Conservation (phyloP, 2,888 invertebrate genomes). For the Biston betularia region DNA sequence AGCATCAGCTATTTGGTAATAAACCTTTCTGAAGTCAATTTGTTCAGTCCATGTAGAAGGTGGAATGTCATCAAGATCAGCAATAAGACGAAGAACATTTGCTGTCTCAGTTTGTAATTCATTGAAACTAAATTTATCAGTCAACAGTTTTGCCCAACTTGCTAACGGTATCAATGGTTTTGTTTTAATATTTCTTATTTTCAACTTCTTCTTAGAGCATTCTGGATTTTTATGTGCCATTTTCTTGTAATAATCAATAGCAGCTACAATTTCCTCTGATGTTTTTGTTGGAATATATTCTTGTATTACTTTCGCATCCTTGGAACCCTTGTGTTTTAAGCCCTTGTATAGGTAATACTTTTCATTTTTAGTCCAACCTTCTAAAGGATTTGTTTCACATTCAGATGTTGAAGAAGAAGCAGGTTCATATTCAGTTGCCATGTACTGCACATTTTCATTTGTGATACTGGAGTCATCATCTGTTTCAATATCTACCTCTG, state of each 20-base stretch:
- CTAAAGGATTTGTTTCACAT: conserved; percentile 27
- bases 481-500: not conserved
- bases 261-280: conserved; percentile 55
- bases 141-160: conserved; percentile 68
- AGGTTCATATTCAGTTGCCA: not conserved
- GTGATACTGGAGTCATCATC: not conserved
- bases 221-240: conserved; percentile 49
- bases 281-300: conserved; percentile 57
- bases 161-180: conserved; percentile 59
- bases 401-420: not conserved
- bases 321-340: conserved; percentile 57
- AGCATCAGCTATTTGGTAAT: conserved; percentile 71
- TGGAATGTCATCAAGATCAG: conserved; percentile 72
- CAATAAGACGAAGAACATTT: conserved; percentile 69
- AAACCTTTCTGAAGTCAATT: conserved; percentile 68
- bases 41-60: conserved; percentile 52
- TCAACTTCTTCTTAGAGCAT: conserved; percentile 35
- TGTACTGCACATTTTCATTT: not conserved
- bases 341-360: conserved; percentile 62
- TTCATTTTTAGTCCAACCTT: conserved; percentile 70
- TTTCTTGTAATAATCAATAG: conserved; percentile 59
- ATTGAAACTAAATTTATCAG: conserved; percentile 56
- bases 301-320: conserved; percentile 53
- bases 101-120: conserved; percentile 69
- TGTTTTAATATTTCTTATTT: conserved; percentile 25